Evolutionary conservation across 2,888 invertebrate genomes (phyloP), one percentile per base, ranked within the genome.

Genomic region (Galerucella pusilla): DNA sequence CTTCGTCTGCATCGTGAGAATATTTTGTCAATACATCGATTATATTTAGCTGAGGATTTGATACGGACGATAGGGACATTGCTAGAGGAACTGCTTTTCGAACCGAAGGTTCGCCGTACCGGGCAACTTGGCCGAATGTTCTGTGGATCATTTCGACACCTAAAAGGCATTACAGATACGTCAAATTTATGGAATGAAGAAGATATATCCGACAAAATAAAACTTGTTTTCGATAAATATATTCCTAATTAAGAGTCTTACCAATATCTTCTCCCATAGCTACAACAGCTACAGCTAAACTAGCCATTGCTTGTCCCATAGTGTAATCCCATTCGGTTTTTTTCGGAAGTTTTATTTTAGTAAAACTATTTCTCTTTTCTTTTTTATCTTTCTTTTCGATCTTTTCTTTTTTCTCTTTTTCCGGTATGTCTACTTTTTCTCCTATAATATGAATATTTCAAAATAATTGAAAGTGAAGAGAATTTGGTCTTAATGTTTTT

Each of bases 181-280:
- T 42, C 35, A 42, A 42, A 7, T 42, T 42, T 9, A 42, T 5
- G 4, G 6, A 6, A 5, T 35, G 35, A 35, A 35, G 35, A 35
- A 42, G 35, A 9, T 42, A 9, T 7, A 42, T 42, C 35, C 7
- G 35, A 42, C 9, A 7, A 42, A 42, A 42, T 42, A 9, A 42
- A 42, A 9, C 7, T 42, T 20, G 20, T 20, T 20, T 20, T 20
- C 20, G 1, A 20, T 20, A 20, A 20, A 1, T 20, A 35, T 1
- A 35, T 6, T 25, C 14, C n/a, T 68, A 14, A 66, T 64, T 66
- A 6, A 60, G 7, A 25, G 28, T 64, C 14, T 76, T 79, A 71
- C 99, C 99, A 81, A 98, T 97, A 86, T 99, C 99, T 89, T 99
- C 99, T 3, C 98, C 98, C 92, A 99, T 96, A 14, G 98, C 94